Evolutionary conservation across 2,797 vertebrate genomes (phyloP).

Genomic region (Darevskia mixta): DNA sequence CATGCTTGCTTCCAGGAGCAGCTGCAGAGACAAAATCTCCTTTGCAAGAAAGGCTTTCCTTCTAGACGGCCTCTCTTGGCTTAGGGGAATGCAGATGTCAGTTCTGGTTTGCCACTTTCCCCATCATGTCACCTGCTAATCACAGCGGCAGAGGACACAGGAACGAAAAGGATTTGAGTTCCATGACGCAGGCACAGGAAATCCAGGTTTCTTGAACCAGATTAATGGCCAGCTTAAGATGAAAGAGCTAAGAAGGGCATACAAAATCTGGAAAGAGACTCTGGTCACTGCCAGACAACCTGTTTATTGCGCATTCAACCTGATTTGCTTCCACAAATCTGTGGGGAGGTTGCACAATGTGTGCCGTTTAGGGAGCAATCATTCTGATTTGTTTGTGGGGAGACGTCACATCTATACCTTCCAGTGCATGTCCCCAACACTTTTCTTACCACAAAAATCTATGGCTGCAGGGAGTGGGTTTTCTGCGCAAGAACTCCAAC

Average conservation of each 20-base stretch:
- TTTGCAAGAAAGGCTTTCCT: background rate
- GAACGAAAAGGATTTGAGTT: slow-evolving; percentile 21
- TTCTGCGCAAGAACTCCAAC: too few species aligned
- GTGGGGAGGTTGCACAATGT: too few species aligned
- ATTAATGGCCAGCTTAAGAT: slow-evolving; percentile 8
- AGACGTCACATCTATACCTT: too few species aligned
- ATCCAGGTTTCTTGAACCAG: slow-evolving; percentile 11
- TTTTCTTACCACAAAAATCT: too few species aligned
- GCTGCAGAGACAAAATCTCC: background rate
- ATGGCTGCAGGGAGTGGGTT: too few species aligned
- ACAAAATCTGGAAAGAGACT: background rate
- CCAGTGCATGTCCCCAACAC: too few species aligned
- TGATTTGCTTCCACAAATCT: too few species aligned
- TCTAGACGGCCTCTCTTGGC: background rate
- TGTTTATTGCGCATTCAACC: too few species aligned
- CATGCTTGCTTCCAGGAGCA: background rate
- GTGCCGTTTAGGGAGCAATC: too few species aligned
- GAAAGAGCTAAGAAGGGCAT: background rate
- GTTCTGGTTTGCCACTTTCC: background rate
- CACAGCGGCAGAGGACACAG: background rate
- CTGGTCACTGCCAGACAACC: background rate
- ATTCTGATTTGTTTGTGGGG: too few species aligned
- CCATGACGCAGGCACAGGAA: slow-evolving; percentile 17
- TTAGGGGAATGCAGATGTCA: background rate
- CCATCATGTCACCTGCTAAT: background rate